These are phyloP conservation scores for Patagioenas fasciata DNA, from an alignment of 2,113 vertebrate species.

Conservation along the genomic window DNA sequence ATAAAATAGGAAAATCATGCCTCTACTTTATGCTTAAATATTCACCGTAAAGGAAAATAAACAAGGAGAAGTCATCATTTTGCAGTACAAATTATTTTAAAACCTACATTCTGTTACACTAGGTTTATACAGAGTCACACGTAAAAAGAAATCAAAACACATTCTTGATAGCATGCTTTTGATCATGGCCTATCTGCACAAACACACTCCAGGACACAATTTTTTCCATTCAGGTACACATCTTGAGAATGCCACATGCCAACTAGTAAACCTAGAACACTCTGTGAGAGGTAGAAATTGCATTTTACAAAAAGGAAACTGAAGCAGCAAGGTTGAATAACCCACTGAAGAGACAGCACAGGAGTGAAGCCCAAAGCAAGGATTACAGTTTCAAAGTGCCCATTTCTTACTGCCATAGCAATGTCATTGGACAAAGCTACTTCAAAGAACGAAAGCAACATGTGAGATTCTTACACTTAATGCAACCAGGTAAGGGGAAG, in stretches of 20 bases:
- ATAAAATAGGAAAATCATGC: neutral
- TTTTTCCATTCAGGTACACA: neutral
- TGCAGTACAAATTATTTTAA: neutral
- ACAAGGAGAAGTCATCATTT: neutral
- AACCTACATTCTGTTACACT: neutral
- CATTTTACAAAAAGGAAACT: neutral
- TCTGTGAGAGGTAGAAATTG: neutral
- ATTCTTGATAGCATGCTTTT: neutral
- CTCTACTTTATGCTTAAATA: neutral
- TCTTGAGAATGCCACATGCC: neutral
- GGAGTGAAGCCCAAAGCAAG: neutral
- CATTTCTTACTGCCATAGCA: neutral
- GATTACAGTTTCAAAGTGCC: neutral
- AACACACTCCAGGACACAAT: neutral
- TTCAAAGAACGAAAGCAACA: neutral
- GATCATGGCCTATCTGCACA: neutral
- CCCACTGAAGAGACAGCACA: rapidly evolving
- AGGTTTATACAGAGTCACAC: neutral
- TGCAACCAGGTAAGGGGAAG: neutral
- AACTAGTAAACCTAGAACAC: neutral
- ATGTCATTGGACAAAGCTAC: neutral
- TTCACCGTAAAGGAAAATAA: neutral
- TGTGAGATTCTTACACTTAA: neutral
- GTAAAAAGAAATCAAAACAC: neutral
- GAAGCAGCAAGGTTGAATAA: neutral